Base-by-base conservation (phyloP, 2,888 invertebrate genomes). In the Coenonympha arcania region DNA sequence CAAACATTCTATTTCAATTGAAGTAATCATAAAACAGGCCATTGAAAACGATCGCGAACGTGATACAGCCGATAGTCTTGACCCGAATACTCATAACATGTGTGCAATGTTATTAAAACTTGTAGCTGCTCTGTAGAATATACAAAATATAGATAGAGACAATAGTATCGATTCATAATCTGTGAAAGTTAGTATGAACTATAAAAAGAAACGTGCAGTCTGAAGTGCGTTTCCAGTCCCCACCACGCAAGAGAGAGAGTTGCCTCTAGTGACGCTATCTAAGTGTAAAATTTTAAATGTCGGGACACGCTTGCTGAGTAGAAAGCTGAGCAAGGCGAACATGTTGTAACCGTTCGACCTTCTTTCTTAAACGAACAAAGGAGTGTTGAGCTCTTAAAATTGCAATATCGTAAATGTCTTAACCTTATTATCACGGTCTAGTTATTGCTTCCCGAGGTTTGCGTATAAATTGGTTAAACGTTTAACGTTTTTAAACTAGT, bases 321-420 rank as follows among this genome's bases (percentile, higher is more conserved):
- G 86, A 86, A 86, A 86, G 85, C 84, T 79, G 78, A 61, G 76
- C 83, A 83, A 83, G 83, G 83, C 83, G 70, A 82, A 64, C 79
- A 69, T 84, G 82, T 84, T 79, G 86, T 77, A 86, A 86, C 67
- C 71, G 65, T 63, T 62, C 79, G 85, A 79, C 86, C 85, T 85
- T 85, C 83, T 85, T 84, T 83, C 74, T 76, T 71, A 68, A 71
- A 68, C 67, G 66, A 77, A 79, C 78, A 80, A 83, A 81, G 77
- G 77, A 81, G 72, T 62, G 63, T 64, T 61, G 64, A 69, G 58
- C 69, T 71, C 58, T 71, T 45, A 68, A 66, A 64, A 62, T 71
- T 75, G 69, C 69, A 72, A 71, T 73, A 73, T 70, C 64, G 62
- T 70, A 69, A 77, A 74, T 69, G 62, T 60, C 70, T 62, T 69